Evolutionary conservation across 2,797 vertebrate genomes (phyloP).

Genomic region (Lophotriccus pileatus): DNA sequence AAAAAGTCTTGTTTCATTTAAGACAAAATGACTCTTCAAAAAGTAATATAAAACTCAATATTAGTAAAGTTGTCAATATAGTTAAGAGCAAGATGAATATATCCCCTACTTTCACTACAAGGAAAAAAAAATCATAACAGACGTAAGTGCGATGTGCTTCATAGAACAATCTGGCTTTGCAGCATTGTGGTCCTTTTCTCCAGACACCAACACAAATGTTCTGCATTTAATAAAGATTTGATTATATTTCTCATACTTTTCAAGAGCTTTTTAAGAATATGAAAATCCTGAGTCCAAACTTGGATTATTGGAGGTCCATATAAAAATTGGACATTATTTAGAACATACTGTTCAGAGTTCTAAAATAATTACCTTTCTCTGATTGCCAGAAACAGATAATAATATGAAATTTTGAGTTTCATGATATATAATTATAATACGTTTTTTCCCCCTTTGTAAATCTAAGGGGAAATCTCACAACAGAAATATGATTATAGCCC

Average conservation of each 20-base stretch:
- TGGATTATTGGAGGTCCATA: neutral
- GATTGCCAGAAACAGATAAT: neutral
- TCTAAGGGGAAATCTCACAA: neutral
- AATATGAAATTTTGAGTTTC: neutral
- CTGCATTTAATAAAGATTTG: neutral
- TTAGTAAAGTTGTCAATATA: neutral
- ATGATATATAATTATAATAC: neutral
- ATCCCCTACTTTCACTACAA: neutral
- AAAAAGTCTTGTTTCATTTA: neutral
- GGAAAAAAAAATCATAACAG: neutral
- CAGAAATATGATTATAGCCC: neutral
- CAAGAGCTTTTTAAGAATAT: neutral
- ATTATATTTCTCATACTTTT: neutral
- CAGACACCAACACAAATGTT: neutral
- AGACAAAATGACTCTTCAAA: neutral
- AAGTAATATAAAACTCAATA: neutral
- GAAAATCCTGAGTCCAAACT: neutral
- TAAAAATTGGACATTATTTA: neutral
- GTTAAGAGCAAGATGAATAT: neutral
- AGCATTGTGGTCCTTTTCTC: neutral
- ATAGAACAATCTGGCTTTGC: neutral
- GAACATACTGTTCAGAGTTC: neutral
- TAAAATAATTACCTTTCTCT: neutral
- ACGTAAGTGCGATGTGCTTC: neutral
- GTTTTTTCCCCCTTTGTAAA: neutral